A percentile compares a stretch with the other conserved stretches of the same genome.
phyloP scores from a whole-genome alignment of 2,888 invertebrate species.

The Cephus nigrinus region DNA sequence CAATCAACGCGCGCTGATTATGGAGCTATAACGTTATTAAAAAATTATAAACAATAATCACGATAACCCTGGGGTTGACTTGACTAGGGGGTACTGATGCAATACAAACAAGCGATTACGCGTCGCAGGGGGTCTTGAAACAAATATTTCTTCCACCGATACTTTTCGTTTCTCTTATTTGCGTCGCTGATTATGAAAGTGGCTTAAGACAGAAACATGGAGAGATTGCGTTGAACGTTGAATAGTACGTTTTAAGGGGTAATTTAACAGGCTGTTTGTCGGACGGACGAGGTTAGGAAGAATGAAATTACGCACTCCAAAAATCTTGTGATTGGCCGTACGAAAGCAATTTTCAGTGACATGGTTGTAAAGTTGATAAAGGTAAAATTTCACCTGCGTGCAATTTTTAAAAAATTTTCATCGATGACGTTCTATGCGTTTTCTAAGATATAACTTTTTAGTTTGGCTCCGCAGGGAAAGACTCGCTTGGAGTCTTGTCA shows the following conservation, averaged over 20 bases:
- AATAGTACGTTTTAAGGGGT: neutral
- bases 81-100: slow-evolving; percentile 41
- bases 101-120: slow-evolving; percentile 42
- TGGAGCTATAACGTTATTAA: neutral
- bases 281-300: no score
- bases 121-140: slow-evolving; percentile 53
- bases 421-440: no score
- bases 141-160: slow-evolving; percentile 30
- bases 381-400: no score
- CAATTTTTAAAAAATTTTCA: no score
- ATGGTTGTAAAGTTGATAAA: no score
- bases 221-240: neutral
- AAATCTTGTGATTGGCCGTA: no score
- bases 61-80: neutral
- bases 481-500: no score
- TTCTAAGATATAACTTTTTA: no score
- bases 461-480: no score
- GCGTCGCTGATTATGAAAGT: neutral
- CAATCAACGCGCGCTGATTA: neutral
- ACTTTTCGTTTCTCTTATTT: neutral
- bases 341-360: no score
- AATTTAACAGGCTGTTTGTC: no score
- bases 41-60: neutral
- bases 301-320: no score
- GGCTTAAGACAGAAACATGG: neutral